phyloP scores from a whole-genome alignment of 2,797 vertebrate species.

The Ctenosaura bakeri region DNA sequence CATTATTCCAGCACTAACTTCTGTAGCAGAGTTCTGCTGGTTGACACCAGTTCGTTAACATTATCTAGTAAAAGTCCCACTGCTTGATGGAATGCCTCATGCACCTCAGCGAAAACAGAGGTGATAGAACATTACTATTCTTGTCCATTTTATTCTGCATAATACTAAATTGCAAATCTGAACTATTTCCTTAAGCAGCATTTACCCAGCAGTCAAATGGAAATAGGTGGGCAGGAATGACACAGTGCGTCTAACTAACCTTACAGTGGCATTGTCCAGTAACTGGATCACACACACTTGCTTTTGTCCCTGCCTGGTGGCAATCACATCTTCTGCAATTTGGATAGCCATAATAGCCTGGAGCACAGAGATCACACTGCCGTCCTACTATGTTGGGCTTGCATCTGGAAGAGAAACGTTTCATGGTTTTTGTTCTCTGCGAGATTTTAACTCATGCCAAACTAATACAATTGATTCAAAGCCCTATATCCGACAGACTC shows the following conservation, averaged over 20 bases:
- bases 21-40: neutral
- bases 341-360: slow-evolving; percentile 92
- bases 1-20: neutral
- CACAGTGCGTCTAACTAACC: slow-evolving; percentile 78
- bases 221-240: neutral
- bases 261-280: slow-evolving; percentile 94
- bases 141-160: neutral
- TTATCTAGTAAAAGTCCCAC: neutral
- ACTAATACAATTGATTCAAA: neutral
- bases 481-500: neutral
- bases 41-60: neutral
- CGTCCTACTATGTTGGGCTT: slow-evolving; percentile 90
- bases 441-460: neutral
- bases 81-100: neutral
- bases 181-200: neutral
- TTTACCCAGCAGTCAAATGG: fast-evolving
- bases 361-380: slow-evolving; percentile 89
- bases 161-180: neutral
- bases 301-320: slow-evolving; percentile 87
- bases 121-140: neutral
- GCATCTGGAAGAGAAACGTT: slow-evolving; percentile 82
- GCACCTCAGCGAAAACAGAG: neutral
- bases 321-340: slow-evolving; percentile 90
- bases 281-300: slow-evolving; percentile 85
- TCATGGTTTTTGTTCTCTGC: neutral